Percentiles rank a stretch among this genome's conserved stretches.
These are phyloP conservation scores for Phyllotreta striolata DNA, from an alignment of 2,888 invertebrate species.

Conservation along the genomic window DNA sequence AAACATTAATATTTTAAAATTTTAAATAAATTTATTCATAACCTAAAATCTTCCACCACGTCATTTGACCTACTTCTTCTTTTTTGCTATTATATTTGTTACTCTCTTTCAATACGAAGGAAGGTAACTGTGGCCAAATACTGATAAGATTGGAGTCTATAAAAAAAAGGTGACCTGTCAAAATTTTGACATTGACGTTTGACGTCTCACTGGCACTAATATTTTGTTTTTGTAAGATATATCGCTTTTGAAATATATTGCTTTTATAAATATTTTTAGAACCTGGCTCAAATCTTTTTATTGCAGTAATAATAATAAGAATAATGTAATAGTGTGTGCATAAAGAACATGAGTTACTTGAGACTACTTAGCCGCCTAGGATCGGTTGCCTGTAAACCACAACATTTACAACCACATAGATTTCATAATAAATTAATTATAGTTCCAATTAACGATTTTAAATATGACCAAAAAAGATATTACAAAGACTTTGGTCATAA, in stretches of 20 bases:
- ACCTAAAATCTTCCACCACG: too few relatives aligned
- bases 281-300: constrained; percentile 18
- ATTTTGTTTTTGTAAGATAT: neutral
- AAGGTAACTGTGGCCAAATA: too few relatives aligned
- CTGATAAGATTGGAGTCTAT: too few relatives aligned
- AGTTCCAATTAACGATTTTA: constrained; percentile 17
- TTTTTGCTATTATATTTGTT: too few relatives aligned
- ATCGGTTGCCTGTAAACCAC: constrained; percentile 20
- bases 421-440: constrained; percentile 20
- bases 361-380: constrained; percentile 29
- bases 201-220: neutral
- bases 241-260: neutral
- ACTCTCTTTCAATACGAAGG: too few relatives aligned
- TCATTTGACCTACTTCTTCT: too few relatives aligned
- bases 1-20: too few relatives aligned
- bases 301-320: neutral
- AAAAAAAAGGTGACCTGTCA: too few relatives aligned
- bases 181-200: too few relatives aligned
- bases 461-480: constrained; percentile 52
- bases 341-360: constrained; percentile 33
- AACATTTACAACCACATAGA: constrained; percentile 24
- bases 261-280: neutral
- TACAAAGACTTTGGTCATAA: constrained; percentile 68
- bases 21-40: too few relatives aligned
- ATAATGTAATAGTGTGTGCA: too few relatives aligned